Base-by-base conservation (phyloP, 2,888 invertebrate species). In the Helobdella robusta region DNA sequence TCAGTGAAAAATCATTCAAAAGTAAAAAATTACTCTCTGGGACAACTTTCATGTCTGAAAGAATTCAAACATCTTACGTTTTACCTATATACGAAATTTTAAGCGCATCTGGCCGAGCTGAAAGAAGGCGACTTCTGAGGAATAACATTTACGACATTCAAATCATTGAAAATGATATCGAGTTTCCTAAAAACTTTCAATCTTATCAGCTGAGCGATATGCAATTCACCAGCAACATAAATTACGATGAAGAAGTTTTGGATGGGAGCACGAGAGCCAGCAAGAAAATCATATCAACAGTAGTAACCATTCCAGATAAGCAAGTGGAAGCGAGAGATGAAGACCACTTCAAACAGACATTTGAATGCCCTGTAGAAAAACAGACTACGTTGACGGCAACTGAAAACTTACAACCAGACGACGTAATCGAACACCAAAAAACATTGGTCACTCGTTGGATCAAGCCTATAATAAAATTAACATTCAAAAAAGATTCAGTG, bases 381-480 rank as follows among this genome's bases (percentile, higher is more conserved):
- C 32, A 46, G 11, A 30, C 34, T 50, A 28, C 30, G 34, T 8
- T 62, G 8, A 62, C 50, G 18, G 62, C 50, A 3, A 30, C 34
- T 15, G 50, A 30, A 18, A 50, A 48, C 50, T 25, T 32, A 8
- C 20, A 48, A 2, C 8, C n/a, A 3, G 32, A 50, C n/a, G 60
- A 60, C n/a, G 23, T 23, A n/a, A 40, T 62, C 6, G 62, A 62
- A 50, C 25, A 28, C 50, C 28, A 59, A 5, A 64, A 64, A 59
- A 54, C n/a, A 34, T 40, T 67, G 4, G 63, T 46, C 3, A 60
- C 54, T 8, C 52, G 40, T 28, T 46, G 56, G n/a, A 44, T 67
- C 8, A 34, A 58, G 28, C 67, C 67, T 15, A 44, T 48, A 25
- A 48, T 48, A 2, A 44, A 67, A 35, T 58, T 67, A 6, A 64